Base-by-base conservation (phyloP, 2,113 vertebrate species). In the Bolborhynchus lineola region DNA sequence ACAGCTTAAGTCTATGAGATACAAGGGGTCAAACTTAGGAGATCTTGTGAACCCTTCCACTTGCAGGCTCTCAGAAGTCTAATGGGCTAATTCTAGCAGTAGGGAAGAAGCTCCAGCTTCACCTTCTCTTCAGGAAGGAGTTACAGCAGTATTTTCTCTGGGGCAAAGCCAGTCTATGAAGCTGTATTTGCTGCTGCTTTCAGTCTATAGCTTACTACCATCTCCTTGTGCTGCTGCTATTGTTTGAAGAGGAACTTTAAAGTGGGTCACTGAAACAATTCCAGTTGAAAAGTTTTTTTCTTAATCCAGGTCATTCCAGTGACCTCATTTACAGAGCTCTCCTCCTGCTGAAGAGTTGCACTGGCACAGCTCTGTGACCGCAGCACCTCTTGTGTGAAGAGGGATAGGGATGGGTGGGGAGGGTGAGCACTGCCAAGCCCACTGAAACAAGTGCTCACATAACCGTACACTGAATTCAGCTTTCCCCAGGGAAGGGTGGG, bases 401-500 rank as follows among this genome's bases (percentile, higher is more conserved):
- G 75, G 69, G 29, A 33, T 77, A 74, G 65, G 53, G 65, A 16
- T 63, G 91, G 92, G 92, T 91, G 81, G 62, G 83, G 77, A 95
- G 28, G 39, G 42, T 35, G 83, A 84, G 69, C 1, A 0, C 65
- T 76, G 74, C 89, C 2, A 72, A 82, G 74, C 35, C 86, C 53
- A n/a, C 19, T 84, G 83, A 68, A 75, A 16, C 55, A 68, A 70
- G 14, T 16, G 47, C 75, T 95, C 69, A 0, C 55, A 77, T 71
- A 95, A 91, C 47, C 64, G 4, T 79, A 44, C 4, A n/a, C 93
- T 72, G 74, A 62, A 64, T 26, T 33, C 86, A 79, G 86, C 52
- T 91, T 95, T 97, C 77, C 74, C 16, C 4, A 52, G 86, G 72
- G 83, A 86, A 78, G 44, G 76, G 77, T 60, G 95, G 94, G 95